A percentile compares a stretch with the other conserved stretches of the same genome.
These are phyloP conservation scores for Epizoanthus stellaris DNA, from an alignment of 92 coral and sea anemone genomes.

Conservation along the genomic window DNA sequence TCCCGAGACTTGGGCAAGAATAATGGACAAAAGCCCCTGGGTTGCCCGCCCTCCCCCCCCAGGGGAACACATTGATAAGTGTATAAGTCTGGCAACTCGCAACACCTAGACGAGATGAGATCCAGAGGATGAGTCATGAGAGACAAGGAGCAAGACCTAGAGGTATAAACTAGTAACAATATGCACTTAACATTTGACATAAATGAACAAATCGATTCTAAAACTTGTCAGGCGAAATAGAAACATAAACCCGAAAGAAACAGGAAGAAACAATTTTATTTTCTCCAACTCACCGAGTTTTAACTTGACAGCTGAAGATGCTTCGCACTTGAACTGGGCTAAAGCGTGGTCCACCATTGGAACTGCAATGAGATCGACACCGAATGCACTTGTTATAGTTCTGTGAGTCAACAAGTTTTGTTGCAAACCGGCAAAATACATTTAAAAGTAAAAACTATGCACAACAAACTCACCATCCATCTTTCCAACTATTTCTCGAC, in stretches of 20 bases:
- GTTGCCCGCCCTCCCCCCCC: no score
- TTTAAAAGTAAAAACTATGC: neutral
- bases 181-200: no score
- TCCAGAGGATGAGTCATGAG: no score
- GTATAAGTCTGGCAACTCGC: no score
- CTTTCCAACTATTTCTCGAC: neutral
- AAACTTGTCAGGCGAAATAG: no score
- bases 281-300: slow-evolving; percentile 80
- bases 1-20: no score
- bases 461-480: slow-evolving; percentile 25
- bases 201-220: no score
- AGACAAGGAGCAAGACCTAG: no score
- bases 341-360: slow-evolving; percentile 72
- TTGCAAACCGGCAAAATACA: neutral
- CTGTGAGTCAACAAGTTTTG: neutral
- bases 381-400: neutral
- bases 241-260: neutral
- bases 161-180: no score
- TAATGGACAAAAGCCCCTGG: no score
- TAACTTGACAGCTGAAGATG: slow-evolving; percentile 78
- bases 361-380: slow-evolving; percentile 55
- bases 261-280: neutral
- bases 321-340: slow-evolving; percentile 80
- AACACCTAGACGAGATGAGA: no score
- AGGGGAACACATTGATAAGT: no score